phyloP scores from a whole-genome alignment of 2,113 vertebrate species.

The Peucedramus taeniatus region DNA sequence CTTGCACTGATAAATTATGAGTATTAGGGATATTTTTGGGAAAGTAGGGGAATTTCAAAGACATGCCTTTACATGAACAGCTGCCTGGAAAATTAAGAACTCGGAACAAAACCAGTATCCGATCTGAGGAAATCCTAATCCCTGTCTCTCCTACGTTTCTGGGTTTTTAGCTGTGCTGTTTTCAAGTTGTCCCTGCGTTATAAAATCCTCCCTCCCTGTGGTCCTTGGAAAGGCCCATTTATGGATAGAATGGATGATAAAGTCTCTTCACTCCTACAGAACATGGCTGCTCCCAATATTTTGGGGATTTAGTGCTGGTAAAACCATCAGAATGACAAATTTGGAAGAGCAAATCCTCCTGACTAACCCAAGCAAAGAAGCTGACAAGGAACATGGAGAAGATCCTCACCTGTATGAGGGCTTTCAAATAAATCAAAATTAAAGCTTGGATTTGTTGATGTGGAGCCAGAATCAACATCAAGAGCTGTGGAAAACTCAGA shows the following conservation, averaged over 20 bases:
- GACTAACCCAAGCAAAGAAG: background rate
- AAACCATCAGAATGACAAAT: background rate
- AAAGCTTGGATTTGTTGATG: background rate
- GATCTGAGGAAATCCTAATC: background rate
- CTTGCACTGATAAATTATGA: background rate
- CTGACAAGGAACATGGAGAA: background rate
- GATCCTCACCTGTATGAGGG: background rate
- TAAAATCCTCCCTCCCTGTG: background rate
- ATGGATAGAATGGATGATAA: rapidly evolving
- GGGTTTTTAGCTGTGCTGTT: background rate
- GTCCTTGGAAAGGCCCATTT: background rate
- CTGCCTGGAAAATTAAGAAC: background rate
- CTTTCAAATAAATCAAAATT: background rate
- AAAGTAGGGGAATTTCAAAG: background rate
- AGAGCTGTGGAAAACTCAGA: background rate
- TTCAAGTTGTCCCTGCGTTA: background rate
- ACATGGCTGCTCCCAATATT: background rate
- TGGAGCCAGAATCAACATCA: background rate
- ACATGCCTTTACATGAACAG: background rate
- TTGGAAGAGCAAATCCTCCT: background rate
- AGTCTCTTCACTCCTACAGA: background rate
- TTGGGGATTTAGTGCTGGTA: background rate
- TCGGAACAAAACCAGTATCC: background rate
- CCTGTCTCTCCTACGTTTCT: background rate
- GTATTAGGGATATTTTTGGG: background rate